Evolutionary conservation across 2,888 invertebrate genomes (phyloP).

Genomic region (Microplitis manilae): DNA sequence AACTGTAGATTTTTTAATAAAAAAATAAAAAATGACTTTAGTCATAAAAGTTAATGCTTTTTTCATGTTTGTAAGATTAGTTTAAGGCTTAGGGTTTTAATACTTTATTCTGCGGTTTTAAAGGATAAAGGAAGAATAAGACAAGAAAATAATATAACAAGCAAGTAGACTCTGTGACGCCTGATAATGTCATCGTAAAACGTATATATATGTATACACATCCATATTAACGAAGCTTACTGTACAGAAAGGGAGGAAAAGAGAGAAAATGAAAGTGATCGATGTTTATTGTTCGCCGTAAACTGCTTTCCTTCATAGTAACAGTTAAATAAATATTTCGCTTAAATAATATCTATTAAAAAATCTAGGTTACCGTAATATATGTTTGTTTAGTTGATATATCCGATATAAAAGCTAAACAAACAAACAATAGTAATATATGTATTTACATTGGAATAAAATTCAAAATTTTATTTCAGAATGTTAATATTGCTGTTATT

Average conservation of each 20-base stretch:
- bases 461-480: not conserved
- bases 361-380: not conserved
- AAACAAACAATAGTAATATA: not conserved
- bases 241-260: not conserved
- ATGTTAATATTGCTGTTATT: no score
- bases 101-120: not conserved
- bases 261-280: slow-evolving; percentile 7
- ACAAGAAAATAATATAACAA: slow-evolving; percentile 4
- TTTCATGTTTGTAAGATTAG: not conserved
- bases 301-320: not conserved
- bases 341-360: not conserved
- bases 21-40: no score
- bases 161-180: slow-evolving; percentile 22
- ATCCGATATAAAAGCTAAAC: not conserved
- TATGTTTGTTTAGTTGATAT: not conserved
- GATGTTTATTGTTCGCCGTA: not conserved
- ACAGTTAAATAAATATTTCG: slow-evolving; percentile 2
- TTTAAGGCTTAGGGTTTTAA: not conserved
- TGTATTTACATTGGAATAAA: not conserved
- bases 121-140: slow-evolving; percentile 10
- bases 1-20: no score
- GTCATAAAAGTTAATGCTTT: not conserved
- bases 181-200: not conserved
- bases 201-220: not conserved
- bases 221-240: not conserved